Evolutionary conservation across 2,797 vertebrate genomes (phyloP), one percentile per base, ranked within the genome.

Genomic region (Notolepis coatsorum): DNA sequence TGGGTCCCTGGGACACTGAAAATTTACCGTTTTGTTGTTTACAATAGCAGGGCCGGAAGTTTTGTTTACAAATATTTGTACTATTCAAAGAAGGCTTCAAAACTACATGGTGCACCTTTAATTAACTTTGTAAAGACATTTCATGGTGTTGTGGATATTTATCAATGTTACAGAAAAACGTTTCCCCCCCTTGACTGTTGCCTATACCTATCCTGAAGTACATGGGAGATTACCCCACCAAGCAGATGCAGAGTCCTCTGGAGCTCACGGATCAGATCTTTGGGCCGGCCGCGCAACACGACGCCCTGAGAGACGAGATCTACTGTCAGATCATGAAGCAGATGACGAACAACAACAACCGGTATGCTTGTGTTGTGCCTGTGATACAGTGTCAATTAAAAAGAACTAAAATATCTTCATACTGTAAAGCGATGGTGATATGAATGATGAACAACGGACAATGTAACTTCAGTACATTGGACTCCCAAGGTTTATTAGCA

Each of bases 321-420:
- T 99, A 98, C 74, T 98, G 97, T 71, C 98, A 99, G 92, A 96
- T 99, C 69, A 94, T 99, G 89, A 99, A 96, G 81, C 98, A 99
- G 77, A 93, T 99, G 88, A 99, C 94, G 1, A 91, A 80, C 80
- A 99, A 99, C 63, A 91, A 87, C 75, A 96, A 93, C 85, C 93
- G 95, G 97, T 98, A 85, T 65, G 25, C 12, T n/a, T 2, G 21
- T 15, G 24, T 60, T 18, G 33, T 24, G 8, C 15, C 45, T 8
- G 37, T 18, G 25, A 23, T 9, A 47, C 3, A 45, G 3, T 43
- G 13, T 42, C 46, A 10, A 10, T 9, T 37, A 15, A 35, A 35
- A 13, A 8, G 5, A 35, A 35, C 10, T 13, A 35, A 9, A 13
- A 9, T 35, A 10, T 35, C 5, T 12, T 33, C 33, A 10, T 8